Percentiles rank a stretch among this genome's conserved stretches.
Conservation (phyloP, 2,888 invertebrate genomes). For the Melanotus villosus region DNA sequence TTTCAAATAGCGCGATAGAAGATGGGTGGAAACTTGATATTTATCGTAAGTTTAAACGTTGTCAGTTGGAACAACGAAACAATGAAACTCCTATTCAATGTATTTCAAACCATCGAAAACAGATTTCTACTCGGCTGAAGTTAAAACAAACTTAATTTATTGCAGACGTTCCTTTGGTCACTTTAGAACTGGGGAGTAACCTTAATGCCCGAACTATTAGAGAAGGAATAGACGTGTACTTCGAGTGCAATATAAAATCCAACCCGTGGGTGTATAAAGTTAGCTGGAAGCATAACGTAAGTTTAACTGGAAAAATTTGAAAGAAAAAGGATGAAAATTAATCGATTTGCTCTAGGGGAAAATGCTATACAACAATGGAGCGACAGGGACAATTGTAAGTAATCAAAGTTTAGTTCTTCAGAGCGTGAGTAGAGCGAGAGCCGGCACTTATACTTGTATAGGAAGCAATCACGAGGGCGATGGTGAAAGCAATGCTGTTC, state of each 20-base stretch:
- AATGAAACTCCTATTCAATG: background rate
- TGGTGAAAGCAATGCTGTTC: conserved; percentile 88
- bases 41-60: conserved; percentile 78
- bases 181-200: conserved; percentile 86
- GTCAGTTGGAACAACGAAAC: background rate
- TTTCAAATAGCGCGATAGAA: conserved; percentile 82
- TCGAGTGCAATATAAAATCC: conserved; percentile 91
- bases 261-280: conserved; percentile 88
- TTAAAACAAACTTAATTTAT: conserved; percentile 57
- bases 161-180: conserved; percentile 88
- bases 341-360: conserved; percentile 73
- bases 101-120: background rate
- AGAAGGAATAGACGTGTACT: conserved; percentile 92
- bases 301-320: conserved; percentile 57
- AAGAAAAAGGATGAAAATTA: background rate
- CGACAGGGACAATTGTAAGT: conserved; percentile 86
- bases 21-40: conserved; percentile 87
- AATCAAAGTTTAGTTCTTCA: conserved; percentile 92
- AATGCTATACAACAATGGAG: conserved; percentile 84
- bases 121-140: no score
- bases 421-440: conserved; percentile 81
- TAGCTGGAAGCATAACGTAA: conserved; percentile 84
- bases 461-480: conserved; percentile 91
- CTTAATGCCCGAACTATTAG: conserved; percentile 84
- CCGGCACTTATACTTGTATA: conserved; percentile 89